Evolutionary conservation across 2,888 invertebrate species (phyloP).

Genomic region (Ophioninae sp.): DNA sequence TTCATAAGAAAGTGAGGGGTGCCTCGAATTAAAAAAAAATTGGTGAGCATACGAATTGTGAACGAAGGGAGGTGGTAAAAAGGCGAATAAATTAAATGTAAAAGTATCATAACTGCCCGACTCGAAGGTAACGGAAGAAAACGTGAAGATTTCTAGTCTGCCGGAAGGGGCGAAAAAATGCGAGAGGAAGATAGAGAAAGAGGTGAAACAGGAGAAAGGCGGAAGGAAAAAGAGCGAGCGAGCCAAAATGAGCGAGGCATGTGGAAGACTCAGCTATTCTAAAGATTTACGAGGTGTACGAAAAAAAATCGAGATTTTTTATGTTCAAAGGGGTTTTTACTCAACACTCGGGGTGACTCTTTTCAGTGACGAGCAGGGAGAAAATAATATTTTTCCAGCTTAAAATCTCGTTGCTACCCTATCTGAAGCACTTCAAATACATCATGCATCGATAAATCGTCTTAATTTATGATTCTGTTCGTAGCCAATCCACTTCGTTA

Average conservation of each 20-base stretch:
- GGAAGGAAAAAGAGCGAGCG: background rate
- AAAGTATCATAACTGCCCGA: conserved; percentile 54
- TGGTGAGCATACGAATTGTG: conserved; percentile 20
- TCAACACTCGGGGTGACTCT: conserved; percentile 34
- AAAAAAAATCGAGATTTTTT: conserved; percentile 41
- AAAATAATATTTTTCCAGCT: conserved; percentile 34
- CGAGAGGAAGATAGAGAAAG: background rate
- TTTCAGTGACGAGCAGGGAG: conserved; percentile 17
- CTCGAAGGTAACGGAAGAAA: conserved; percentile 6
- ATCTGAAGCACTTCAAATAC: conserved; percentile 20
- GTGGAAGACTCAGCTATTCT: conserved; percentile 17
- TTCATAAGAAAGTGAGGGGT: conserved; percentile 24
- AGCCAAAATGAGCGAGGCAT: conserved; percentile 4
- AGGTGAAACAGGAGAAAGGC: background rate
- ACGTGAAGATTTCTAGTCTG: conserved; percentile 13
- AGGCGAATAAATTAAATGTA: conserved; percentile 58
- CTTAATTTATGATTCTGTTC: conserved; percentile 24
- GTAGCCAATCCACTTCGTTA: background rate
- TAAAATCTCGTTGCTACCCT: background rate
- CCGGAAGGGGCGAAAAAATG: conserved; percentile 3
- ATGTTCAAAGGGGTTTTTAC: conserved; percentile 18
- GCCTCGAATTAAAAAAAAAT: conserved; percentile 38
- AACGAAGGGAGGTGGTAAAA: conserved; percentile 19
- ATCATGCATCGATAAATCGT: background rate
- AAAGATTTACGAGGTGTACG: conserved; percentile 44